Evolutionary conservation across 2,113 vertebrate genomes (phyloP), one percentile per base, ranked within the genome.

Genomic region (Pao palembangensis): DNA sequence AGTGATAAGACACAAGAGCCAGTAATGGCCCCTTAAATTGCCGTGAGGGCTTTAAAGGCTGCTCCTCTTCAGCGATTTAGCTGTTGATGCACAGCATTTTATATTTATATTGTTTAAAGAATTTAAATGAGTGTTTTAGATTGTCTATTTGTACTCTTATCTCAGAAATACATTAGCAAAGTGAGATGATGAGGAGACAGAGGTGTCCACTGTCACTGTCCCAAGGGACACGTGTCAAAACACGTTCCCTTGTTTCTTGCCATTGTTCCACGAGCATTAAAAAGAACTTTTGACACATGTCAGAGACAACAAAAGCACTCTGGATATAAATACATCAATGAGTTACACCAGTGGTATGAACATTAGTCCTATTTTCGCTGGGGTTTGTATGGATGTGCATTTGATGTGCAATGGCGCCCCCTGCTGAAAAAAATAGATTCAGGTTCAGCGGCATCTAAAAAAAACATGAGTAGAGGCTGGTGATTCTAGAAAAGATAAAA

Each of bases 321-420:
- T 55, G 58, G 75, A 59, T 87, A 88, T 84, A 88, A 91, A 90
- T 90, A 91, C 80, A 83, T 81, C 75, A 78, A 80, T 53, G 57
- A 79, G 79, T 87, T 75, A 71, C 10, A 61, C 42, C 44, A 58
- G 46, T 80, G 73, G 73, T 68, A 78, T 51, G 19, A 51, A 72
- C 15, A 65, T 44, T 73, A 79, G 11, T 69, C 66, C 72, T 49
- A 57, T n/a, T 43, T 23, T 56, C 19, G 38, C 17, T 51, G 6
- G 15, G n/a, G 15, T 47, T 16, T n/a, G 44, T 50, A n/a, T 43
- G n/a, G 16, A 41, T 23, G 61, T 12, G 7, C 19, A 88, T 87
- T 81, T 56, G 18, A 68, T 69, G 60, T 83, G 18, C 85, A 84
- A 86, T 83, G 82, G 81, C 83, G 86, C 90, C 89, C 87, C 68